phyloP scores from a whole-genome alignment of 1,140 invertebrate species.

The Paralvinella palmiformis region DNA sequence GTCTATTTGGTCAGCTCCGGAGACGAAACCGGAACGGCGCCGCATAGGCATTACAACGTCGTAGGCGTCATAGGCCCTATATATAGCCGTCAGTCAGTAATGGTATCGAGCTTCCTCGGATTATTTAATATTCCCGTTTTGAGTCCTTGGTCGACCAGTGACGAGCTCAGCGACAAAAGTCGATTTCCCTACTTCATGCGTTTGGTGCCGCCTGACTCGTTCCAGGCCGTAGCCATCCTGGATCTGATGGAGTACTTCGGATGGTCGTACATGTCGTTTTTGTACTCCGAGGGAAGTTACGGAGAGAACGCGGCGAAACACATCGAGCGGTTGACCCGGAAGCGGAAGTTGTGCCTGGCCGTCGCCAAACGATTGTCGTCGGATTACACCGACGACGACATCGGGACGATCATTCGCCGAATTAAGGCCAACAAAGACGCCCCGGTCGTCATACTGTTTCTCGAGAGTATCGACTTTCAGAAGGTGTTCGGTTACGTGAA shows the following conservation, averaged over 20 bases:
- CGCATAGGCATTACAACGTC: too few relatives aligned
- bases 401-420: too few relatives aligned
- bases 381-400: too few relatives aligned
- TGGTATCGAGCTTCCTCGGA: constrained; percentile 57
- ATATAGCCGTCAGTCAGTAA: constrained; percentile 58
- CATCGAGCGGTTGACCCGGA: not conserved
- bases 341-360: not conserved
- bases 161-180: constrained; percentile 36
- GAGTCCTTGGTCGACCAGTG: too few relatives aligned
- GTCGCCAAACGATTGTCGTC: too few relatives aligned
- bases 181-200: constrained; percentile 40
- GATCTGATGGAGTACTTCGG: constrained; percentile 58
- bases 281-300: constrained; percentile 57
- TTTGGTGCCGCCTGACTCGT: constrained; percentile 40
- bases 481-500: too few relatives aligned
- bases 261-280: constrained; percentile 66
- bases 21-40: too few relatives aligned
- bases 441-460: too few relatives aligned
- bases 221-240: constrained; percentile 64
- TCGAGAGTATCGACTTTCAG: too few relatives aligned
- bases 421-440: too few relatives aligned
- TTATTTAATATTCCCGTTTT: constrained; percentile 62
- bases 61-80: constrained; percentile 24
- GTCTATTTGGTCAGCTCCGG: not conserved
- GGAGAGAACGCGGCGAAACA: not conserved